phyloP scores from a whole-genome alignment of 2,888 invertebrate genomes.

The Conchocele bisecta region DNA sequence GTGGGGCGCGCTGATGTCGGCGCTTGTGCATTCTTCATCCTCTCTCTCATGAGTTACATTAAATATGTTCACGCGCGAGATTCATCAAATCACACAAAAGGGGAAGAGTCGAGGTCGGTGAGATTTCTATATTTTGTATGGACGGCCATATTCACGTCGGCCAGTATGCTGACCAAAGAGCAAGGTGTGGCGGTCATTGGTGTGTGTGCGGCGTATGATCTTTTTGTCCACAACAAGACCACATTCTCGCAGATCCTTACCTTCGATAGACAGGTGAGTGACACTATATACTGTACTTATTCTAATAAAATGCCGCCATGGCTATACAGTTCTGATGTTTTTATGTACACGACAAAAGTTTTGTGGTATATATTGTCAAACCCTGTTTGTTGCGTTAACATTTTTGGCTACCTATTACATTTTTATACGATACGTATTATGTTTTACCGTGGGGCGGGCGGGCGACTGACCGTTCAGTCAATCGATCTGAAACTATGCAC shows the following conservation, averaged over 20 bases:
- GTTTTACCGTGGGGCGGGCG: too few species aligned
- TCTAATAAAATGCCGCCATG: too few species aligned
- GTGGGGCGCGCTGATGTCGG: slow-evolving; percentile 97
- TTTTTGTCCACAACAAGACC: slow-evolving; percentile 85
- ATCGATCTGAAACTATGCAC: too few species aligned
- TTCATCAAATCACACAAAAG: slow-evolving; percentile 24
- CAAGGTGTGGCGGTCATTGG: slow-evolving; percentile 96
- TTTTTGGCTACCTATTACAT: too few species aligned
- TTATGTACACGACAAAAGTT: too few species aligned
- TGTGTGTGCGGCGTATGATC: slow-evolving; percentile 94
- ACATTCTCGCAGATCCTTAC: slow-evolving; percentile 62
- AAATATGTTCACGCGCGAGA: slow-evolving; percentile 73
- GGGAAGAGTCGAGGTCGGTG: slow-evolving; percentile 32
- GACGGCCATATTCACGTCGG: slow-evolving; percentile 87
- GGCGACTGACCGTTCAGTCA: too few species aligned
- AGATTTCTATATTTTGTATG: slow-evolving; percentile 85
- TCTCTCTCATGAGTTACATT: slow-evolving; percentile 93
- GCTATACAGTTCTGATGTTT: too few species aligned
- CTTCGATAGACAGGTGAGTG: slow-evolving; percentile 71
- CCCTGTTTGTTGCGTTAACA: too few species aligned
- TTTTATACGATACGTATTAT: too few species aligned
- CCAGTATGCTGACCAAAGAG: slow-evolving; percentile 96
- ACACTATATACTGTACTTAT: too few species aligned
- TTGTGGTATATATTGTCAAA: too few species aligned
- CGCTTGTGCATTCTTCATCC: slow-evolving; percentile 94